Base-by-base conservation (phyloP, 2,888 invertebrate species). In the Stramonita haemastoma region DNA sequence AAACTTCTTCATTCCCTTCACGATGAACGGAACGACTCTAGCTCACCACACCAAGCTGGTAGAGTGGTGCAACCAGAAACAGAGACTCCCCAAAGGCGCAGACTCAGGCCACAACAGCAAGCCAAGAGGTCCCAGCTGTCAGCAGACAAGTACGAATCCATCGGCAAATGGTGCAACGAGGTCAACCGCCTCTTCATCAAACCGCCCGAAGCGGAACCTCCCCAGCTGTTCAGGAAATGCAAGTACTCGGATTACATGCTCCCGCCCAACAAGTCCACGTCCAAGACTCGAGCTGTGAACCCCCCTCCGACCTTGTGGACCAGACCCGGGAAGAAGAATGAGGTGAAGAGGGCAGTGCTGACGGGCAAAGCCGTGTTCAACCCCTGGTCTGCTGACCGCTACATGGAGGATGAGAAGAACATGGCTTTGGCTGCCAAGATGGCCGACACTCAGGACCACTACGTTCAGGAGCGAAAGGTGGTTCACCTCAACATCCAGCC, bases 11-110 rank as follows among this genome's bases (percentile, higher is more conserved):
- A 46, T 46, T 22, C 22, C 19, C n/a, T 46, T 19, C 79, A 93
- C 79, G 66, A 94, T 94, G 94, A 93, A 94, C 89, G 90, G 93
- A 89, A 92, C 92, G 83, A 90, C 93, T 2, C 92, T 94, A 0
- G 90, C 91, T 56, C 93, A 94, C 89, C 94, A 94, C 90, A 94
- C 93, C 11, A 92, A 93, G 88, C 93, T 94, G 56, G 93, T 93
- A 70, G 93, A 94, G 73, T 94, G 94, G 94, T 92, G 91, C 86
- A 93, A 93, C 88, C 91, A 93, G 70, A 92, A 94, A 88, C 91
- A 90, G 60, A 34, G 66, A n/a, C 85, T 19, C 91, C n/a, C 91
- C 91, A 32, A 90, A 92, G 13, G 91, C 91, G 0, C 90, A 89
- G 84, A 92, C 89, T 56, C 89, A 89, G 11, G 87, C 90, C 57